Evolutionary conservation across 2,888 invertebrate genomes (phyloP), one percentile per base, ranked within the genome.

Genomic region (Gibbula magus): DNA sequence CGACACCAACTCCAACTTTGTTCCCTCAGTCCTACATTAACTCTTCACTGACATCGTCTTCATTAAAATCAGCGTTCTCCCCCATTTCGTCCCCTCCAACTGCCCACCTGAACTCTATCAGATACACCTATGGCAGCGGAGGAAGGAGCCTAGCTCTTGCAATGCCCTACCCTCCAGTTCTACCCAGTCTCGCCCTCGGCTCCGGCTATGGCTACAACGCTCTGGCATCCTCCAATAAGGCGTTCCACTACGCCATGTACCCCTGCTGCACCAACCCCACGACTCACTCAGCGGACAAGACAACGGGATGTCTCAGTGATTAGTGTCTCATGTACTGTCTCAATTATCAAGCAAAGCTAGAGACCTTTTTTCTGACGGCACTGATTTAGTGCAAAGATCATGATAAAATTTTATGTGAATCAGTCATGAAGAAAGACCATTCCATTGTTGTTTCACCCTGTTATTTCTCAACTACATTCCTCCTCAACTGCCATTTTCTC

Each of bases 11-110:
- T 25, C 52, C 80, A 20, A 51, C 70, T 8, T 61, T 82, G 67
- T 82, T 84, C 54, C 77, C 82, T 16, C 82, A 79, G 53, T 22
- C 82, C 1, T 85, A 87, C 75, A 75, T 86, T 29, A 74, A 83
- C 22, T 79, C 88, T 7, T 76, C 84, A 7, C 79, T 88, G 16
- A 84, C 85, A 7, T 83, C 83, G 32, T 79, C 87, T 22, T 83
- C 86, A 25, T 86, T 91, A 78, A 91, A 91, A 83, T 91, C 91
- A 20, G 91, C 91, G 51, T 92, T 92, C 83, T 91, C 92, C 8
- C 91, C 91, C 0, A 91, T 91, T 78, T 86, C 87, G 20, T 78
- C 87, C 13, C 84, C 89, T 25, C 87, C 87, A 22, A 87, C 86
- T n/a, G 88, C 89, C 0, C 89, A 87, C 25, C 80, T 90, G 52